Base-by-base conservation (phyloP, 1,140 invertebrate species). In the Lordiphosa collinella region DNA sequence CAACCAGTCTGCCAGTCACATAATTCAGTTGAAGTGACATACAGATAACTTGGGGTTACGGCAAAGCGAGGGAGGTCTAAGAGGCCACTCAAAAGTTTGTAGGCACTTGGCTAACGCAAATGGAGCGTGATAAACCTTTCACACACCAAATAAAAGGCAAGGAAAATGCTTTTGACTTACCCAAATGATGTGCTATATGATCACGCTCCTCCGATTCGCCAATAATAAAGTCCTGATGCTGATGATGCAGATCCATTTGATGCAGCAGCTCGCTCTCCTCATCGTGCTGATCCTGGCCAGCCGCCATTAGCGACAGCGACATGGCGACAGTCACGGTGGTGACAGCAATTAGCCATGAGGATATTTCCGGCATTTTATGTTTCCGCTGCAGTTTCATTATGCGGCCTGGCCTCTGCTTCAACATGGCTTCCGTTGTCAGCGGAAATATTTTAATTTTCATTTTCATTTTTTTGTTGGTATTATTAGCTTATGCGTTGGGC, bases 281-380 rank as follows among this genome's bases (percentile, higher is more conserved):
- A 31, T 67, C 72, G 37, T 51, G 55, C 29, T 51, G 53, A 22
- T 85, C 65, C 51, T 76, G 64, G 32, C 71, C 76, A 29, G 56
- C 50, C 16, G 40, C 55, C 18, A 31, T 52, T 34, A 58, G 37
- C 9, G 66, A 67, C n/a, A 76, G 56, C 49, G 74, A 64, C 54
- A 84, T 48, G 47, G 44, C 52, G 16, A 49, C 6, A 37, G 66
- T 43, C 41, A 63, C 73, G 62, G 78, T 61, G 68, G 64, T 25
- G 22, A 25, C 85, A 64, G 71, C 85, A 87, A 87, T 87, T 87
- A 87, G 85, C 75, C 73, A 80, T 65, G 79, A 78, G 69, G 75
- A 86, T 86, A 87, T 82, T 87, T 87, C 85, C 85, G 86, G 75
- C 80, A 82, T 65, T 87, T 85, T 66, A 66, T 75, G 72, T 67